Evolutionary conservation across 2,888 invertebrate species (phyloP).

Genomic region (Notodonta ziczac): DNA sequence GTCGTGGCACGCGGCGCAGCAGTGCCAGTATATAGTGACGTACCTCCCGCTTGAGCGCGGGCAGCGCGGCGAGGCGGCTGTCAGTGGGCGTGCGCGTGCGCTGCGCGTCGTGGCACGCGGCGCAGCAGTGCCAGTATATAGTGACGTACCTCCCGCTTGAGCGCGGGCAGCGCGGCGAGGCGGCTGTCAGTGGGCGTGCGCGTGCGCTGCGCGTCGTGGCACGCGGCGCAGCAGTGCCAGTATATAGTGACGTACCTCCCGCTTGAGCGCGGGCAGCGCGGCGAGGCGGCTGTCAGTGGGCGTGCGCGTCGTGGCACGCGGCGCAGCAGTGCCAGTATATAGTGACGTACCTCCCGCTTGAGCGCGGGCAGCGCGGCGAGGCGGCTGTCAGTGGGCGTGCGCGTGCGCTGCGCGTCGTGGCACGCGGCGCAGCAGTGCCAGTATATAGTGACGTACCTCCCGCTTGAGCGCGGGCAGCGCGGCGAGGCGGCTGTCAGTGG

Average conservation of each 20-base stretch:
- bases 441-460: no score
- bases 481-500: background rate
- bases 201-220: background rate
- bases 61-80: no score
- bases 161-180: background rate
- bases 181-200: background rate
- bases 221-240: background rate
- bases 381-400: background rate
- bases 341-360: no score
- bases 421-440: background rate
- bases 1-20: no score
- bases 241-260: no score
- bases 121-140: no score
- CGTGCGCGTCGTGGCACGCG: background rate
- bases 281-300: background rate
- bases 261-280: background rate
- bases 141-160: no score
- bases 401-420: background rate
- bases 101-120: no score
- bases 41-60: no score
- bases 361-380: background rate
- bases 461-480: background rate
- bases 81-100: no score
- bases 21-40: no score
- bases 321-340: background rate